phyloP scores from a whole-genome alignment of 2,888 invertebrate genomes.

The Listrodromus nycthemerus region DNA sequence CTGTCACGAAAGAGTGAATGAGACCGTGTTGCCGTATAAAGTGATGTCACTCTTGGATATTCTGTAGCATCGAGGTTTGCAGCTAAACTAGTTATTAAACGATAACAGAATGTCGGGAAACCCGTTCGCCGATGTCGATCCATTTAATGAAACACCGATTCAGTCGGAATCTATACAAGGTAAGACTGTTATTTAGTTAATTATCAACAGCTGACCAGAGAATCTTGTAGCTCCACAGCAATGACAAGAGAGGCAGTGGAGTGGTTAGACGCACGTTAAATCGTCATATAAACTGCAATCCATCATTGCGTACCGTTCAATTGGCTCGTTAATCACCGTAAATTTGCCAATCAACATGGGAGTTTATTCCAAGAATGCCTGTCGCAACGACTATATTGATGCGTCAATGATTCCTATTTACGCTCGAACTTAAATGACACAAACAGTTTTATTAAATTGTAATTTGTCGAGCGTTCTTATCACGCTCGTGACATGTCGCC shows the following conservation, averaged over 20 bases:
- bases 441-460: not conserved
- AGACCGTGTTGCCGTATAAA: not conserved
- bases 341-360: slow-evolving; percentile 44
- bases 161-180: slow-evolving; percentile 77
- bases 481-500: not conserved
- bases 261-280: slow-evolving; percentile 18
- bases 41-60: not conserved
- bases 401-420: slow-evolving; percentile 8
- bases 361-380: slow-evolving; percentile 8
- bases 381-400: not conserved
- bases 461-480: not conserved
- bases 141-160: slow-evolving; percentile 79
- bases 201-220: slow-evolving; percentile 53
- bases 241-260: not conserved
- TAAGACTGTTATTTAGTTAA: slow-evolving; percentile 65
- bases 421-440: not conserved
- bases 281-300: not conserved
- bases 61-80: not conserved
- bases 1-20: slow-evolving; percentile 48
- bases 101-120: slow-evolving; percentile 74
- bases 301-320: slow-evolving; percentile 9
- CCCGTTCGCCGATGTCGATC: slow-evolving; percentile 77
- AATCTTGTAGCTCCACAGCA: not conserved
- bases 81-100: slow-evolving; percentile 9
- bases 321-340: slow-evolving; percentile 28